These are phyloP conservation scores for Stichopus horrens DNA, from an alignment of 53 echinoderm and acorn worm species.

Conservation along the genomic window DNA sequence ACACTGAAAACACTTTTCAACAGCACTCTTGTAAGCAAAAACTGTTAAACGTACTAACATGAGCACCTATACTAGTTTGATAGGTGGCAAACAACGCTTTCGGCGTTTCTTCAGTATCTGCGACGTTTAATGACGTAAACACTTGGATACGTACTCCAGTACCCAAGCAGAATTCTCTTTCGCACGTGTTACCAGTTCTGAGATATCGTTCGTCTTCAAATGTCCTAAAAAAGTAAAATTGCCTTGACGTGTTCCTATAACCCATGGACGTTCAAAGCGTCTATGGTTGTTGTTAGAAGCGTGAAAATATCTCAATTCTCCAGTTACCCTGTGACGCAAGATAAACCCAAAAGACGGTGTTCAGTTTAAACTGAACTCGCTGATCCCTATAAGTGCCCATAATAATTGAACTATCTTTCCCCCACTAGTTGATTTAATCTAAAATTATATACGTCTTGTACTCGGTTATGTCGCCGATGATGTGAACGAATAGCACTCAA, in stretches of 20 bases:
- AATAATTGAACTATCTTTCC: neutral
- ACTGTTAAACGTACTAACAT: neutral
- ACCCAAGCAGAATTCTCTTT: conserved; percentile 2
- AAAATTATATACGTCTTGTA: neutral
- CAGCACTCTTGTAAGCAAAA: neutral
- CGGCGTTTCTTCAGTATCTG: neutral
- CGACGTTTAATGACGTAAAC: neutral
- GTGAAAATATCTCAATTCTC: conserved; percentile 1
- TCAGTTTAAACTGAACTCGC: conserved; percentile 20
- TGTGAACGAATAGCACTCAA: neutral
- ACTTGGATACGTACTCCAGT: neutral
- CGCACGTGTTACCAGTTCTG: neutral
- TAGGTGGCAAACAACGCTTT: neutral
- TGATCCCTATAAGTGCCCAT: neutral
- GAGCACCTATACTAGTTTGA: neutral
- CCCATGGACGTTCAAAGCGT: conserved; percentile 6
- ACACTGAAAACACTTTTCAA: conserved; percentile 20
- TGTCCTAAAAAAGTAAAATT: neutral
- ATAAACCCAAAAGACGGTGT: conserved; percentile 22
- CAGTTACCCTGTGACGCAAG: neutral
- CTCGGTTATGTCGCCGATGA: neutral
- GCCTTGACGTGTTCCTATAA: neutral
- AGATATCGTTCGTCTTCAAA: conserved; percentile 4
- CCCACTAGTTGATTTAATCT: neutral
- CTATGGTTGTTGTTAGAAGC: conserved; percentile 4